A percentile compares a stretch with the other conserved stretches of the same genome.
phyloP scores from a whole-genome alignment of 1,140 invertebrate species.

The Armadillidium nasatum region DNA sequence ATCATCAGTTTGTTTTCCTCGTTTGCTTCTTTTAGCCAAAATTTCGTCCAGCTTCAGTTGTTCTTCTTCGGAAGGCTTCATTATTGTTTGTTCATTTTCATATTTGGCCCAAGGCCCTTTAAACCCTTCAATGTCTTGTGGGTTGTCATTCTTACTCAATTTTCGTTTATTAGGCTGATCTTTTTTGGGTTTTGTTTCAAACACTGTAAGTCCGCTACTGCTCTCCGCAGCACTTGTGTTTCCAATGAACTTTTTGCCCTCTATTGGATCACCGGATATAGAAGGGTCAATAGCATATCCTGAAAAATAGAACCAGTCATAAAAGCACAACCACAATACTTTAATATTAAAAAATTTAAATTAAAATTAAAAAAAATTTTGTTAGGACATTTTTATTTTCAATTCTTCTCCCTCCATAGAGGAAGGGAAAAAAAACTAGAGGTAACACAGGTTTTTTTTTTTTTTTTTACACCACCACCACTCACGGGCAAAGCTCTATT shows the following conservation, averaged over 20 bases:
- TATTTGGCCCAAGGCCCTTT: constrained; percentile 95
- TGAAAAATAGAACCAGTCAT: too few relatives aligned
- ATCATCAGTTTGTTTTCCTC: constrained; percentile 72
- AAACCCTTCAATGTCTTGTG: constrained; percentile 89
- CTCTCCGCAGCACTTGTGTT: constrained; percentile 55
- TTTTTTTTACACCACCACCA: too few relatives aligned
- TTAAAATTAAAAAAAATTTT: too few relatives aligned
- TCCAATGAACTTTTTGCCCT: constrained; percentile 62
- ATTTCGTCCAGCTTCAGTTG: constrained; percentile 90
- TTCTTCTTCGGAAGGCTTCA: constrained; percentile 88
- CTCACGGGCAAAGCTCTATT: too few relatives aligned
- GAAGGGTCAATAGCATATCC: constrained; percentile 94
- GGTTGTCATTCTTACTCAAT: constrained; percentile 81
- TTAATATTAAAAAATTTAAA: too few relatives aligned
- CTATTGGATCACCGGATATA: constrained; percentile 61
- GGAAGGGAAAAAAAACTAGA: too few relatives aligned
- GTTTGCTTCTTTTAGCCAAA: constrained; percentile 82
- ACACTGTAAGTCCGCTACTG: constrained; percentile 66
- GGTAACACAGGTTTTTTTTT: too few relatives aligned
- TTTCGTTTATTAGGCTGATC: constrained; percentile 80
- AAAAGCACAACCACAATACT: too few relatives aligned
- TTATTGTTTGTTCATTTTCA: constrained; percentile 79
- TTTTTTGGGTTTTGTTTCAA: constrained; percentile 67
- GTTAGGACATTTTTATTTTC: too few relatives aligned
- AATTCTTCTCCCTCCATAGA: too few relatives aligned